These are phyloP conservation scores for Catostylus mosaicus DNA, from an alignment of 30 jellyfish, hydroid and myxozoan species.

Conservation along the genomic window DNA sequence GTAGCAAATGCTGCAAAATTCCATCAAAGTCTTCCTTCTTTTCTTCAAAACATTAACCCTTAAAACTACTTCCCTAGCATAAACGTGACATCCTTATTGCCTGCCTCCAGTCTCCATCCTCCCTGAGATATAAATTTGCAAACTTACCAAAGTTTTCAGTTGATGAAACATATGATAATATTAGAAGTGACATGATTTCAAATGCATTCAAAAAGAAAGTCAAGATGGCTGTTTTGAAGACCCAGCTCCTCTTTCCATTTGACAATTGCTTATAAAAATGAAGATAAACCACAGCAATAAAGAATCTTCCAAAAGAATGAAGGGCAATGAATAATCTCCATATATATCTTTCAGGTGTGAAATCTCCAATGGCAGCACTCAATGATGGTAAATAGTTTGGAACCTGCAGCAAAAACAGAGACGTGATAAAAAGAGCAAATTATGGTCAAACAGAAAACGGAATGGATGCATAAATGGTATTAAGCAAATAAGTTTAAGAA, in stretches of 20 bases:
- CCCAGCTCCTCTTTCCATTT: constrained; percentile 46
- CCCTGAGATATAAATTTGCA: neutral
- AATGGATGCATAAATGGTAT: no score
- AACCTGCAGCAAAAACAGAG: no score
- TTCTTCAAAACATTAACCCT: no score
- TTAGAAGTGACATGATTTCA: constrained; percentile 50
- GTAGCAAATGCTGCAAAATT: no score
- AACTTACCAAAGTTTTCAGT: constrained; percentile 82
- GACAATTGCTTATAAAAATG: constrained; percentile 64
- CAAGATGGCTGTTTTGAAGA: constrained; percentile 16
- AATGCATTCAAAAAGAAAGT: constrained; percentile 23
- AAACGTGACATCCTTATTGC: no score
- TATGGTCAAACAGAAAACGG: no score
- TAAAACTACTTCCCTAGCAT: no score
- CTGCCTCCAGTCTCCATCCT: no score
- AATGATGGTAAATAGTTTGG: constrained; percentile 82
- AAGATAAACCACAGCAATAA: constrained; percentile 50
- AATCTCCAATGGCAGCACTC: constrained; percentile 87
- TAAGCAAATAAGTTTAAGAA: no score
- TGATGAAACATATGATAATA: constrained; percentile 73
- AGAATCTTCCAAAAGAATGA: constrained; percentile 67
- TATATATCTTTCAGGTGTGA: constrained; percentile 75
- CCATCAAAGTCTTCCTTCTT: no score
- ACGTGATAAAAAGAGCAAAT: no score
- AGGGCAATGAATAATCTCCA: constrained; percentile 87